Conservation (phyloP, 2,888 invertebrate genomes). For the Diplolepis rosae region DNA sequence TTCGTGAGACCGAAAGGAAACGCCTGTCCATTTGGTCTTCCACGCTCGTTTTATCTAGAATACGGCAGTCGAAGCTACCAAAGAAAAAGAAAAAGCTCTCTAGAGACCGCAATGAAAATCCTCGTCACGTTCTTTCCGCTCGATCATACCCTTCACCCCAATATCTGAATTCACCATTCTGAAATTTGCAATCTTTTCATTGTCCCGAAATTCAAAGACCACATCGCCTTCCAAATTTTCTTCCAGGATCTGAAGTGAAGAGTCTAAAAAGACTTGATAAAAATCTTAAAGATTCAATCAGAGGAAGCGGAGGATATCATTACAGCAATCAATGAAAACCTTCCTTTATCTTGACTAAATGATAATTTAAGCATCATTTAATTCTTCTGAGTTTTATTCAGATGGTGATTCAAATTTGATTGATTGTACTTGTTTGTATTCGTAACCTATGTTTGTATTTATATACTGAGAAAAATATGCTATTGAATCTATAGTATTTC, state of each 20-base stretch:
- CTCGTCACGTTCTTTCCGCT: constrained; percentile 42
- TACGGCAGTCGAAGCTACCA: constrained; percentile 25
- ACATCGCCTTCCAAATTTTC: not conserved
- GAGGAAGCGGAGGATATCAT: not conserved
- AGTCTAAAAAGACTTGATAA: not conserved
- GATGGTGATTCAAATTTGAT: no score
- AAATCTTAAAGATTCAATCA: constrained; percentile 10
- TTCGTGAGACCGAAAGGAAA: constrained; percentile 49
- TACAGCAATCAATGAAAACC: no score
- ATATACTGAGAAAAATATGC: no score
- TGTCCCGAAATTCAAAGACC: constrained; percentile 20
- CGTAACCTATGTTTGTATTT: no score
- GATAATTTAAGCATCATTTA: no score
- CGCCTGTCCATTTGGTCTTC: constrained; percentile 48
- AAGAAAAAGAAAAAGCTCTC: constrained; percentile 38
- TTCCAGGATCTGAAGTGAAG: not conserved
- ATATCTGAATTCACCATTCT: not conserved
- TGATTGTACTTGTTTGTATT: no score
- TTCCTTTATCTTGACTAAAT: no score
- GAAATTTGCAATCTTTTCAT: constrained; percentile 20
- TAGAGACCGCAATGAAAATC: constrained; percentile 44
- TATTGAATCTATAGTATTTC: no score
- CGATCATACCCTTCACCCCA: constrained; percentile 32
- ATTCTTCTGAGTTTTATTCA: no score
- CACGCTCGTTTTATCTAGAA: constrained; percentile 32